These are phyloP conservation scores for Coelopa pilipes DNA, from an alignment of 2,888 invertebrate species.

Conservation along the genomic window DNA sequence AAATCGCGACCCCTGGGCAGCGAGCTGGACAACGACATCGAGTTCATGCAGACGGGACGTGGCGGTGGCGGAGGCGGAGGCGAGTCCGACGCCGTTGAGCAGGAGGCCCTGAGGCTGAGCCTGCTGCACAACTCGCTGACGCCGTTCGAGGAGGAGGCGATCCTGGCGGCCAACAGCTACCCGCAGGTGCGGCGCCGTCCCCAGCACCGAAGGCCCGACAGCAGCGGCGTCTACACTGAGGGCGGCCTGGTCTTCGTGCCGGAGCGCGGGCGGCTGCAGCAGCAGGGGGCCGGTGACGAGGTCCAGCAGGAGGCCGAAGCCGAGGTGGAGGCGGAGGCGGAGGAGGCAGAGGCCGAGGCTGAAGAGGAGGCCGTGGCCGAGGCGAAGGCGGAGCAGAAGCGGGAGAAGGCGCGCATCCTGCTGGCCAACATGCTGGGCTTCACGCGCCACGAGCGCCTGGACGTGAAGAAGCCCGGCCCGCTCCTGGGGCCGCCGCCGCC, in stretches of 20 bases:
- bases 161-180: constrained; percentile 60
- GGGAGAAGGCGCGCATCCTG: constrained; percentile 69
- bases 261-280: constrained; percentile 47
- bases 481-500: constrained; percentile 68
- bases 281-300: constrained; percentile 39
- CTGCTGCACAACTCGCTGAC: constrained; percentile 56
- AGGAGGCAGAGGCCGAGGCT: constrained; percentile 57
- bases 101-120: constrained; percentile 50
- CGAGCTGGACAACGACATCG: neutral
- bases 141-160: constrained; percentile 59
- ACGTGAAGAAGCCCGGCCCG: constrained; percentile 96
- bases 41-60: neutral
- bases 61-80: neutral
- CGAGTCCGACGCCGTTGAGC: constrained; percentile 35
- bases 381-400: constrained; percentile 64
- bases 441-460: constrained; percentile 87
- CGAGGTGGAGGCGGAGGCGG: constrained; percentile 66
- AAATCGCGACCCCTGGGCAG: neutral
- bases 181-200: constrained; percentile 45
- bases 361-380: constrained; percentile 56
- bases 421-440: constrained; percentile 79
- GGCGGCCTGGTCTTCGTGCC: constrained; percentile 72
- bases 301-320: constrained; percentile 39
- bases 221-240: constrained; percentile 71
- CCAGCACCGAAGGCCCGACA: constrained; percentile 22